Evolutionary conservation across 2,888 invertebrate genomes (phyloP).

Genomic region (Dimorphilus gyrociliatus): DNA sequence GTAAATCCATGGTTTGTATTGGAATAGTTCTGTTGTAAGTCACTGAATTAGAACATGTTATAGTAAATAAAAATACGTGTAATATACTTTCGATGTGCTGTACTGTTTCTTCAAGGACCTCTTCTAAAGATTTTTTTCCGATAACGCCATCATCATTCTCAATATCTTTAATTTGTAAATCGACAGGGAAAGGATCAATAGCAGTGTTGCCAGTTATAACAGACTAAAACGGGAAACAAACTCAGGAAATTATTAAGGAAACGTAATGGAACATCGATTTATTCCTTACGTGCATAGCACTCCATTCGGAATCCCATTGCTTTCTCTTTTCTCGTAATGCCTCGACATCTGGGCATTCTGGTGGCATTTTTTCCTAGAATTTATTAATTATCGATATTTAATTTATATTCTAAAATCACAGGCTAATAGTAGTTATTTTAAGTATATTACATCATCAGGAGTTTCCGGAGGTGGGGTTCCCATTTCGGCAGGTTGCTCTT

Average conservation of each 20-base stretch:
- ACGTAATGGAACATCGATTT: too few species aligned
- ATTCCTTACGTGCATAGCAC: too few species aligned
- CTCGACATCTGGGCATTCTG: conserved; percentile 28
- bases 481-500: too few species aligned
- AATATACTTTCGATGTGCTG: too few species aligned
- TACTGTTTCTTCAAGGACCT: too few species aligned
- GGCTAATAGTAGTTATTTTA: too few species aligned
- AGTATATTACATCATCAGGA: conserved; percentile 5
- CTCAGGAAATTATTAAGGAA: too few species aligned
- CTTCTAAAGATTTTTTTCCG: too few species aligned
- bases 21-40: conserved; percentile 15
- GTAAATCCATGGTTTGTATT: conserved; percentile 25
- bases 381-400: too few species aligned
- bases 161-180: conserved; percentile 13
- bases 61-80: too few species aligned
- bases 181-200: conserved; percentile 22
- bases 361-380: conserved; percentile 13
- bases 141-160: too few species aligned
- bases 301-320: conserved; percentile 24
- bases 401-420: too few species aligned
- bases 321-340: conserved; percentile 19
- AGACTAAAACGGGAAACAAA: conserved; percentile 16
- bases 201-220: conserved; percentile 23
- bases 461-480: conserved; percentile 4
- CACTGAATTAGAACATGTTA: not conserved